Conservation (phyloP, 2,113 vertebrate species). For the Percopsis transmontana region DNA sequence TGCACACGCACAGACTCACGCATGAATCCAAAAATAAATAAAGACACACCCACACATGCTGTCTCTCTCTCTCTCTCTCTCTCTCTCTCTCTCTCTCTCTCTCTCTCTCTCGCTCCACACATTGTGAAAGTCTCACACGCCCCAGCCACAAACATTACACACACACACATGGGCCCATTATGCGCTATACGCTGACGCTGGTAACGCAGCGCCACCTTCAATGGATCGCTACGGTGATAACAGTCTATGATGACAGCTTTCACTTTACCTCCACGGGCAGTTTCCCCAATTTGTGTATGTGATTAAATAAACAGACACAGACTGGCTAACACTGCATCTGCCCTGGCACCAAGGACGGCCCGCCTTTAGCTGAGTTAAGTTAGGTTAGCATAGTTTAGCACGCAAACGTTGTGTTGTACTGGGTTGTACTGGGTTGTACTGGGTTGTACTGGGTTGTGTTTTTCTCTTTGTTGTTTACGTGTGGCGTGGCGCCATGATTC, state of each 20-base stretch:
- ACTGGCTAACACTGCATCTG: neutral
- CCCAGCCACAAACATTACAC: neutral
- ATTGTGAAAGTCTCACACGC: neutral
- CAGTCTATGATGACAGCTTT: constrained; percentile 45
- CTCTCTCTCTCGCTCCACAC: neutral
- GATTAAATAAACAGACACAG: constrained; percentile 39
- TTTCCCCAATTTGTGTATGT: constrained; percentile 39
- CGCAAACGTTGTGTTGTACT: too few relatives aligned
- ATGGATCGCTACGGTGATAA: constrained; percentile 31
- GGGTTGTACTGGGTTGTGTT: too few relatives aligned
- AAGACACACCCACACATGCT: neutral
- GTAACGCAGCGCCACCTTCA: constrained; percentile 8
- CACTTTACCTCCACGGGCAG: constrained; percentile 40
- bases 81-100: constrained; percentile 8
- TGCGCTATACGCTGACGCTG: constrained; percentile 9
- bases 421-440: too few relatives aligned
- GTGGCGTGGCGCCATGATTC: too few relatives aligned
- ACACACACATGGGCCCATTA: neutral
- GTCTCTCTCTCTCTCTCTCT: constrained; percentile 3
- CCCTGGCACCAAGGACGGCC: neutral
- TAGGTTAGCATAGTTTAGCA: neutral
- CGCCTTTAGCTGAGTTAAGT: constrained; percentile 1
- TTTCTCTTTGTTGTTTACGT: too few relatives aligned
- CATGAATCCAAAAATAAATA: neutral
- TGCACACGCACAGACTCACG: neutral